phyloP scores from a whole-genome alignment of 2,113 vertebrate species.

The Nibea albiflora region DNA sequence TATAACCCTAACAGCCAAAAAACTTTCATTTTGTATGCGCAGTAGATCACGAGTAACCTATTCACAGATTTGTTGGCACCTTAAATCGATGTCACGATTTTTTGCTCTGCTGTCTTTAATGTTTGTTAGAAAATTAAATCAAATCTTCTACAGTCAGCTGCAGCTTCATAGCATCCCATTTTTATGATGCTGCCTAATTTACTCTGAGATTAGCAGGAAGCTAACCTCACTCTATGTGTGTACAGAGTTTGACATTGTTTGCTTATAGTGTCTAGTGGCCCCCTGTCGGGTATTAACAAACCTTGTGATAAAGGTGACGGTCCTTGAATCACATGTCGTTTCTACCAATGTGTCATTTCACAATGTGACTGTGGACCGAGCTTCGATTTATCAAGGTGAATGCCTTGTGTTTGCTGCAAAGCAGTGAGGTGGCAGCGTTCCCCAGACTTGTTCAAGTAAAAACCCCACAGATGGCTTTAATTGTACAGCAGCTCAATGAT shows the following conservation, averaged over 20 bases:
- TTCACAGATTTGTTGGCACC: neutral
- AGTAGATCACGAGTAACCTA: neutral
- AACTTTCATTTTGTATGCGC: neutral
- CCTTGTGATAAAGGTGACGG: slow-evolving; percentile 10
- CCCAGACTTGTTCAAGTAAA: slow-evolving; percentile 35
- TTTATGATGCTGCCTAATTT: slow-evolving; percentile 12
- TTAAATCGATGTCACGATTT: neutral
- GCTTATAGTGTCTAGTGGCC: slow-evolving; percentile 4
- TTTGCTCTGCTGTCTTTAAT: neutral
- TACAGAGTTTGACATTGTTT: slow-evolving; percentile 23
- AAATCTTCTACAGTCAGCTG: neutral
- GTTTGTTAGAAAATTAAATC: neutral
- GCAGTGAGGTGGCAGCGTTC: slow-evolving; percentile 16
- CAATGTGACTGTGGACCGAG: neutral
- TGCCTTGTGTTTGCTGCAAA: slow-evolving; percentile 24
- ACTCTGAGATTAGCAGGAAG: neutral
- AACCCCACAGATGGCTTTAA: slow-evolving; percentile 73
- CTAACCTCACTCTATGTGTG: slow-evolving; percentile 8
- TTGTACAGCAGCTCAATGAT: slow-evolving; percentile 58
- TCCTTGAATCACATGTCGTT: neutral
- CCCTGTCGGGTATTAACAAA: slow-evolving; percentile 6
- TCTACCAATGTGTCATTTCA: neutral
- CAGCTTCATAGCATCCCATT: neutral
- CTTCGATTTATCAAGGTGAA: slow-evolving; percentile 12
- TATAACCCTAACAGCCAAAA: too few relatives aligned